Evolutionary conservation across 1,140 invertebrate genomes (phyloP).

Genomic region (Brachystomella parvula): DNA sequence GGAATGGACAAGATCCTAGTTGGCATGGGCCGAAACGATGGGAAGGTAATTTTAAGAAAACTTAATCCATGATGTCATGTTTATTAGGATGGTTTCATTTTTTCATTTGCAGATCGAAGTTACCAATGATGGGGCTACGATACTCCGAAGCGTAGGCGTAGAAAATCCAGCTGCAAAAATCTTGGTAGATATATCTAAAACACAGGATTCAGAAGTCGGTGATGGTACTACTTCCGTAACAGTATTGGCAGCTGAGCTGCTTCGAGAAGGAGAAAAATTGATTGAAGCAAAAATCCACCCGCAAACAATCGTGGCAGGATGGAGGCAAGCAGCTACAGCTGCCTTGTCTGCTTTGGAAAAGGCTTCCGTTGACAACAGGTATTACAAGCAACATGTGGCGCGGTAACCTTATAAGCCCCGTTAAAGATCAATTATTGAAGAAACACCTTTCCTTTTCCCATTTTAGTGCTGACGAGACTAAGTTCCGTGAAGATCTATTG

Average conservation of each 20-base stretch:
- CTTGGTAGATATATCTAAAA: slow-evolving; percentile 94
- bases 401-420: slow-evolving; percentile 1
- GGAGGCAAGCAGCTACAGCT: slow-evolving; percentile 74
- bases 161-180: slow-evolving; percentile 99
- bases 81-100: neutral
- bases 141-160: slow-evolving; percentile 90
- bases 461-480: slow-evolving; percentile 60
- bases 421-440: neutral
- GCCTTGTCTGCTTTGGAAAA: slow-evolving; percentile 72
- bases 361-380: slow-evolving; percentile 68
- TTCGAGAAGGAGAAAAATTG: slow-evolving; percentile 90
- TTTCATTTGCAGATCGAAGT: slow-evolving; percentile 68
- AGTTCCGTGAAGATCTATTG: slow-evolving; percentile 79
- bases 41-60: slow-evolving; percentile 43
- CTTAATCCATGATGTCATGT: neutral
- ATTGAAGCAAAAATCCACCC: slow-evolving; percentile 94
- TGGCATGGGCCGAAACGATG: slow-evolving; percentile 68
- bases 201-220: slow-evolving; percentile 98
- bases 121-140: slow-evolving; percentile 99
- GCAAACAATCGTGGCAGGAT: slow-evolving; percentile 94
- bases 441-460: neutral
- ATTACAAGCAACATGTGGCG: slow-evolving; percentile 18
- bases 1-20: slow-evolving; percentile 99
- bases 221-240: slow-evolving; percentile 99
- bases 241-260: slow-evolving; percentile 88